Evolutionary conservation across 1,140 invertebrate species (phyloP), one percentile per base, ranked within the genome.

Genomic region (Oscheius sp.): DNA sequence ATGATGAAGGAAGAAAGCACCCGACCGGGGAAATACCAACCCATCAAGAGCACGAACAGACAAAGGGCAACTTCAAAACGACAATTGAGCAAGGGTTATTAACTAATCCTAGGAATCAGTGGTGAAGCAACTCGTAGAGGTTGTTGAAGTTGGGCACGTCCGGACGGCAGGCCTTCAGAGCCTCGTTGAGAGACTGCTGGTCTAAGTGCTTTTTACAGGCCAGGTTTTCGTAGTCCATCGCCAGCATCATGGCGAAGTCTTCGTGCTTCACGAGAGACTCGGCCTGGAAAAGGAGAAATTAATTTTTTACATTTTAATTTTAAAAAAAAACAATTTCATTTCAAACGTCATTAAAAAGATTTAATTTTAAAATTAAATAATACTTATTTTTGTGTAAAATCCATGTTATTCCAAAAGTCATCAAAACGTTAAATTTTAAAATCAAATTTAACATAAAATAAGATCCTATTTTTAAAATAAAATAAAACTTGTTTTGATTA

Each of bases 11-110:
- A 23, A 55, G 7, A 55, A 23, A 55, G 49, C 49, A 55, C 49
- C 49, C 49, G 49, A 55, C 49, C 49, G 49, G 49, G 49, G 28
- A 42, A 55, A 55, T 7, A 55, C 49, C 49, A 55, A 55, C 49
- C 49, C 49, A 55, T 55, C 28, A 23, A 23, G 7, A 13, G 7
- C 28, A 55, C n/a, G 49, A 42, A n/a, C 38, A n/a, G n/a, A 42
- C 7, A 7, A 42, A 42, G 38, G 38, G n/a, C n/a, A 42, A 10
- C n/a, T 42, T 42, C 38, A 10, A 7, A n/a, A 20, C 4, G 49
- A 55, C 28, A 26, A 55, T 55, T 55, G 49, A 55, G 49, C 49
- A 55, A 55, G 23, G n/a, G n/a, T n/a, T n/a, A n/a, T n/a, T n/a
- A 7, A 55, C 15, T 26, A 13, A 55, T 55, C 7, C 7, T 55